phyloP scores from a whole-genome alignment of 2,888 invertebrate genomes.

The Lissocephala sabroskyi region DNA sequence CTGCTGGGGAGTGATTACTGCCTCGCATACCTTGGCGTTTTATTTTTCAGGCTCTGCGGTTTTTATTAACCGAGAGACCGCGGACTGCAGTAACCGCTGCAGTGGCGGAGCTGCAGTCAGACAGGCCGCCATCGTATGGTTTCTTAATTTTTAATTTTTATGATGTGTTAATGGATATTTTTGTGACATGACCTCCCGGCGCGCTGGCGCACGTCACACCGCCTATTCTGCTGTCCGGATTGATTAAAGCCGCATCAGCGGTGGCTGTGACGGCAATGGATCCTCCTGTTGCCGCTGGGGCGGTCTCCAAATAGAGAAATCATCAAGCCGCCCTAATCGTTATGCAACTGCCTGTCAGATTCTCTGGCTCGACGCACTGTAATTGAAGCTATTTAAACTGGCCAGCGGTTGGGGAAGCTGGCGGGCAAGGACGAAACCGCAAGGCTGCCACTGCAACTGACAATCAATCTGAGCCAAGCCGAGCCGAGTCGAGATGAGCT shows the following conservation, averaged over 20 bases:
- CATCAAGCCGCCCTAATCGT: slow-evolving; percentile 17
- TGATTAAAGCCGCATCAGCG: slow-evolving; percentile 11
- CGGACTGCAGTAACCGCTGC: slow-evolving; percentile 6
- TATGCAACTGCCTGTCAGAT: slow-evolving; percentile 45
- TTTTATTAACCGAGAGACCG: slow-evolving; percentile 22
- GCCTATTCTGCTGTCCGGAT: slow-evolving; percentile 5
- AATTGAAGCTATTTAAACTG: slow-evolving; percentile 59
- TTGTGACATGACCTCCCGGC: slow-evolving; percentile 62
- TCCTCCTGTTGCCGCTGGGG: neutral
- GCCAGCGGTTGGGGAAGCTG: no score
- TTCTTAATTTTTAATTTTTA: slow-evolving; percentile 61
- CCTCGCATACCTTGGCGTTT: slow-evolving; percentile 54
- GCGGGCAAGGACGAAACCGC: slow-evolving; percentile 43
- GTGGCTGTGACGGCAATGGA: neutral
- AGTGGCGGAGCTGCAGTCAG: slow-evolving; percentile 10
- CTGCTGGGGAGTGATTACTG: slow-evolving; percentile 36
- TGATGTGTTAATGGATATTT: slow-evolving; percentile 65
- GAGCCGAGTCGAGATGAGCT: slow-evolving; percentile 41
- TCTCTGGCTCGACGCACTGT: slow-evolving; percentile 26
- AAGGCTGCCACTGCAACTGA: slow-evolving; percentile 26
- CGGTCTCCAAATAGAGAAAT: slow-evolving; percentile 14
- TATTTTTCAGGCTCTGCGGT: slow-evolving; percentile 41
- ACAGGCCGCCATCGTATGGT: slow-evolving; percentile 41
- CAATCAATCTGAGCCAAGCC: slow-evolving; percentile 32
- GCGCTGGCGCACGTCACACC: slow-evolving; percentile 19